Evolutionary conservation across 1,140 invertebrate species (phyloP), one percentile per base, ranked within the genome.

Genomic region (Liolophura sinensis): DNA sequence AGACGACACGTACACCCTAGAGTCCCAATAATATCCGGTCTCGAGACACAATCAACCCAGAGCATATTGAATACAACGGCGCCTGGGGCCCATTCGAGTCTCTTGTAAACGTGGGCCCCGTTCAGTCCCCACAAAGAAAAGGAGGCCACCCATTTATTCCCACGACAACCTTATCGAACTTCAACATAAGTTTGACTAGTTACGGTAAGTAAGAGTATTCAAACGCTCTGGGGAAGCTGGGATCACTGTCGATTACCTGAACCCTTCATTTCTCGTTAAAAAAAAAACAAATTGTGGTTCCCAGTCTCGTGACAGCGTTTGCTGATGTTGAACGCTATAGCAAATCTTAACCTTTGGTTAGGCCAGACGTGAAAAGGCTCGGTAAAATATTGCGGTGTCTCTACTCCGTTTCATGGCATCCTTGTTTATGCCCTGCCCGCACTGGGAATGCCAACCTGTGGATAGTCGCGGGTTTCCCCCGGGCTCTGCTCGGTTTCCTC

Each of bases 41-140:
- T 51, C 60, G 73, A 31, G 47, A 51, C 27, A 65, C 71, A 18
- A 73, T 71, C 25, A 51, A 66, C 47, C 56, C 56, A 14, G 22
- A 70, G 4, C 31, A 65, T 31, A 47, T 57, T 15, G 71, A 66
- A 15, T 76, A 74, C 46, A 74, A 74, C 56, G 73, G 70, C 62
- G 51, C 67, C 18, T 25, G 27, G 47, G 64, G 71, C 15, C 56
- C 68, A n/a, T 72, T 74, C 27, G 56, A 74, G 58, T 65, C 65
- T 1, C 50, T 64, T 15, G 69, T 74, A 7, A 73, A 71, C 57
- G 73, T 76, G 74, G 70, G 64, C 16, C 70, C 68, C 22, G 68
- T 66, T 12, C 70, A 65, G 62, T 70, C 70, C 15, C 71, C 71
- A n/a, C 73, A 73, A 55, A 52, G 68, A 1, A 73, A 74, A 27